A percentile compares a stretch with the other conserved stretches of the same genome.
These are phyloP conservation scores for Nasonia longicornis DNA, from an alignment of 1,140 invertebrate genomes.

Conservation along the genomic window DNA sequence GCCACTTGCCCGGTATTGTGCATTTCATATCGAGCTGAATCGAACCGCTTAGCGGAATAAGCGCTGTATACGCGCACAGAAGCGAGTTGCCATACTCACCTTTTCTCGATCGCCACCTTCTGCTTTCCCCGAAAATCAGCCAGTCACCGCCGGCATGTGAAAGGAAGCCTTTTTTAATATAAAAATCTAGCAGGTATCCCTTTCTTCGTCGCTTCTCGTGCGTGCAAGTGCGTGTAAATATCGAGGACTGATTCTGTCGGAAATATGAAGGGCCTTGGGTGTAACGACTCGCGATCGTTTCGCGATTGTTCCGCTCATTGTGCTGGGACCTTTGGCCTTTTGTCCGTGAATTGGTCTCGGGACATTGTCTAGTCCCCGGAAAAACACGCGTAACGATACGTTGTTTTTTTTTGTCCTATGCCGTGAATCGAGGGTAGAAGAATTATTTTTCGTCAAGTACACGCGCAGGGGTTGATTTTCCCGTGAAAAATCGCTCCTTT, in stretches of 20 bases:
- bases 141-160: not conserved
- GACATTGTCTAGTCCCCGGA: not conserved
- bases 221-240: not conserved
- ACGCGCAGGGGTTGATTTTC: too few species aligned
- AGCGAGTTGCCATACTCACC: not conserved
- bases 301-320: not conserved
- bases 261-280: not conserved
- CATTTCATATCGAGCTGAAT: slow-evolving; percentile 6
- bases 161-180: not conserved
- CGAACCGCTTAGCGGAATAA: slow-evolving; percentile 11
- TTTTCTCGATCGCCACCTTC: not conserved
- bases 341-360: not conserved
- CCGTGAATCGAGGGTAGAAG: not conserved
- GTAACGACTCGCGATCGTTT: not conserved
- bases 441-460: too few species aligned
- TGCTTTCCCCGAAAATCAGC: not conserved
- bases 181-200: not conserved
- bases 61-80: not conserved
- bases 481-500: too few species aligned
- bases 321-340: not conserved
- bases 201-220: not conserved
- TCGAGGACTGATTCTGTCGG: not conserved
- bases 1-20: not conserved
- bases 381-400: not conserved
- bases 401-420: not conserved